These are phyloP conservation scores for Trisateles emortualis DNA, from an alignment of 2,888 invertebrate species.

Conservation along the genomic window DNA sequence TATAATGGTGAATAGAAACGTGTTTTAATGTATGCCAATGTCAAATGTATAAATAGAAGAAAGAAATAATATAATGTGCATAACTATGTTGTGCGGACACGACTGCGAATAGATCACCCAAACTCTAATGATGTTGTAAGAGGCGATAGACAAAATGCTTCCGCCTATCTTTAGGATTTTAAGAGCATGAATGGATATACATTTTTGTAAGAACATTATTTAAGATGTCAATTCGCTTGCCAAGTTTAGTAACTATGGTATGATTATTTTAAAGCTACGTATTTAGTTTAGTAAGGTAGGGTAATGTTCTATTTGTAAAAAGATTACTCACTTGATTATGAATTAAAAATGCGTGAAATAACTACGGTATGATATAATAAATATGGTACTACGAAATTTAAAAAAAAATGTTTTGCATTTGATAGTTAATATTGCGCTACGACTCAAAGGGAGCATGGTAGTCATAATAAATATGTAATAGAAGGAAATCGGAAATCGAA, in stretches of 20 bases:
- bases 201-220: conserved; percentile 4
- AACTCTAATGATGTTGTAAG: conserved; percentile 17
- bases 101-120: conserved; percentile 9
- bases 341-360: no score
- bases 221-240: conserved; percentile 1
- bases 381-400: no score
- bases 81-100: conserved; percentile 18
- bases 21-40: conserved; percentile 67
- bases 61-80: conserved; percentile 47
- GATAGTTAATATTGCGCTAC: no score
- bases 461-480: no score
- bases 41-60: conserved; percentile 56
- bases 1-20: conserved; percentile 55
- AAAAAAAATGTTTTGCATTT: no score
- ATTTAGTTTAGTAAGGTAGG: no score
- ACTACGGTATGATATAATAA: no score
- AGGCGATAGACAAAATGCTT: conserved; percentile 15
- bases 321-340: no score
- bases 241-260: background rate
- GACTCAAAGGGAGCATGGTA: no score
- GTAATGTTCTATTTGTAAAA: no score
- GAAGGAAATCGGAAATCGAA: no score
- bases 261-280: background rate
- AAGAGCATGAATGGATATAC: conserved; percentile 11
- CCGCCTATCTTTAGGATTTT: conserved; percentile 8